Evolutionary conservation across 1,140 invertebrate species (phyloP).

Genomic region (Portunus trituberculatus): DNA sequence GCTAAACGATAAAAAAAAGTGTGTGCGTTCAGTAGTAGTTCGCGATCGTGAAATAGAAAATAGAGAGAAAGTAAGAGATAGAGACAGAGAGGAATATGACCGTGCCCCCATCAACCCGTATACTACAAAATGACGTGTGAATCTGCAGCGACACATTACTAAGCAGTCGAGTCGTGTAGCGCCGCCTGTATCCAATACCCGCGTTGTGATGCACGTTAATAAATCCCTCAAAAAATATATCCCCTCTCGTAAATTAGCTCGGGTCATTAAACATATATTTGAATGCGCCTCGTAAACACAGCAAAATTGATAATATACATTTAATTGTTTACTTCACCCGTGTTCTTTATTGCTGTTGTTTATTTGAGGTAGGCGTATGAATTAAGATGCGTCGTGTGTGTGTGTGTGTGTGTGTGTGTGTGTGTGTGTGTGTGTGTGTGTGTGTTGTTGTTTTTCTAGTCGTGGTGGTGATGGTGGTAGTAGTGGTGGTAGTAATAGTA

Average conservation of each 20-base stretch:
- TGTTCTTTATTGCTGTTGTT: not conserved
- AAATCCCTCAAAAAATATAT: conserved; percentile 14
- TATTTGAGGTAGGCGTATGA: not conserved
- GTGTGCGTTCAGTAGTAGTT: too few relatives aligned
- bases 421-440: too few relatives aligned
- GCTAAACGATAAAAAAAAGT: too few relatives aligned
- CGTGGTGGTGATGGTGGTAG: too few relatives aligned
- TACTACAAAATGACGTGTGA: not conserved
- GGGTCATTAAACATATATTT: not conserved
- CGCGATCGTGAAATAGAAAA: too few relatives aligned
- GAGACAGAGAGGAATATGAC: too few relatives aligned
- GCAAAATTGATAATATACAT: not conserved
- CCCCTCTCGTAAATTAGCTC: not conserved
- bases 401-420: not conserved
- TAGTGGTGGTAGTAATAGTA: too few relatives aligned
- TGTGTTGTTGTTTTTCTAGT: too few relatives aligned
- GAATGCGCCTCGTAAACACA: not conserved
- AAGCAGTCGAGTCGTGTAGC: not conserved
- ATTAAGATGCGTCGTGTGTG: not conserved
- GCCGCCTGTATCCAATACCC: not conserved
- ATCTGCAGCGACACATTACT: not conserved
- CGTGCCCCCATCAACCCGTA: not conserved
- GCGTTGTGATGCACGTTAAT: not conserved
- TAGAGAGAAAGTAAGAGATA: too few relatives aligned
- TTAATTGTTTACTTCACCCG: not conserved